Percentiles rank a stretch among this genome's conserved stretches.
Conservation (phyloP, 2,113 vertebrate species). For the Carlito syrichta region DNA sequence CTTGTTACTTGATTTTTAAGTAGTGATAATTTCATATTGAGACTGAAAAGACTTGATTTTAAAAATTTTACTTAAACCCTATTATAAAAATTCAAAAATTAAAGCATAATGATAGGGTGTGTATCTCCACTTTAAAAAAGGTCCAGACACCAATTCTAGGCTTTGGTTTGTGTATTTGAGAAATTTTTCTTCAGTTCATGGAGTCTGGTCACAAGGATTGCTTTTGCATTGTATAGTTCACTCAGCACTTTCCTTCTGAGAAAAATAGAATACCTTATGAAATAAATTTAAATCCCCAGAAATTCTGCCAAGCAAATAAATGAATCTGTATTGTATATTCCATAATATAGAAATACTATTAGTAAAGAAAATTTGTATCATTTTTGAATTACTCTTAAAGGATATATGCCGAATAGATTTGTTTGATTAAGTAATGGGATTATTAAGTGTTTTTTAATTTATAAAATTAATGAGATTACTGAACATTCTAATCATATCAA, state of each 20-base stretch:
- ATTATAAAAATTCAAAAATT: not conserved
- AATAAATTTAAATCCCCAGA: not conserved
- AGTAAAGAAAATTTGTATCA: not conserved
- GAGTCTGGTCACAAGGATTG: not conserved
- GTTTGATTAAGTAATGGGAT: not conserved
- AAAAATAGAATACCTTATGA: not conserved
- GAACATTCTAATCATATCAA: not conserved
- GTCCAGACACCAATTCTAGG: not conserved
- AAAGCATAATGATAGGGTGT: not conserved
- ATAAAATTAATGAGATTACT: not conserved
- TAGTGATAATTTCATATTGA: not conserved
- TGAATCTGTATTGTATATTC: not conserved
- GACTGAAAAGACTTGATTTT: not conserved
- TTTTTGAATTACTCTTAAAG: not conserved
- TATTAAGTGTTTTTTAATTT: not conserved
- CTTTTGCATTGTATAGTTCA: not conserved
- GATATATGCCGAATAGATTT: not conserved
- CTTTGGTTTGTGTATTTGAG: not conserved
- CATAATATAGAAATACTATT: not conserved
- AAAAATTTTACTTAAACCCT: not conserved
- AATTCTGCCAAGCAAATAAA: not conserved
- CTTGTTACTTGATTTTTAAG: too few species aligned
- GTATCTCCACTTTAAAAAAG: not conserved
- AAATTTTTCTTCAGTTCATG: not conserved
- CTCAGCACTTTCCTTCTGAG: not conserved